These are phyloP conservation scores for Arctopsyche grandis DNA, from an alignment of 1,140 invertebrate genomes.

Conservation along the genomic window DNA sequence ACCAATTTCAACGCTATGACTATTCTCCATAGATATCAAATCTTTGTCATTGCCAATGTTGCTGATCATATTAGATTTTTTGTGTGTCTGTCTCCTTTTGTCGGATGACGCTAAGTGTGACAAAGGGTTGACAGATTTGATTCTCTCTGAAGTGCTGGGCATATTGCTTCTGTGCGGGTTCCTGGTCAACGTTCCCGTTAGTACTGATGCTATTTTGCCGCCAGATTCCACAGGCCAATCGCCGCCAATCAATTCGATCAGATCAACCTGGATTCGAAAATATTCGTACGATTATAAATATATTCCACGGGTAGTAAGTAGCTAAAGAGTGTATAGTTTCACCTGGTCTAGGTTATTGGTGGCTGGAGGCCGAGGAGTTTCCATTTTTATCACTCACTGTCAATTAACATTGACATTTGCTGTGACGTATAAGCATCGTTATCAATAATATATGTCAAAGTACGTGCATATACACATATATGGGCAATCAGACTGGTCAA, in stretches of 20 bases:
- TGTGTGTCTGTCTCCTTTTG: not conserved
- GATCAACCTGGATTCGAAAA: conserved; percentile 1
- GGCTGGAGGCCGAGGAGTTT: no score
- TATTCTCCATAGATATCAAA: conserved; percentile 1
- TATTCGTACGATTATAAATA: not conserved
- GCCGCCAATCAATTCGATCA: conserved; percentile 26
- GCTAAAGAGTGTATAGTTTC: not conserved
- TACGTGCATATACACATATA: no score
- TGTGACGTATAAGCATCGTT: no score
- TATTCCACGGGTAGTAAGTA: not conserved
- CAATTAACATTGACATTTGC: no score
- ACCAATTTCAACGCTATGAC: conserved; percentile 4
- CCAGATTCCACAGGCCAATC: conserved; percentile 31
- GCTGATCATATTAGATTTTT: not conserved
- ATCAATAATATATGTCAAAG: no score
- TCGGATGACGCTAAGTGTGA: conserved; percentile 16
- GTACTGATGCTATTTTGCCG: conserved; percentile 10
- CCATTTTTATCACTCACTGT: no score
- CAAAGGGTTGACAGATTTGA: conserved; percentile 36
- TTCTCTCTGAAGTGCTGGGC: not conserved
- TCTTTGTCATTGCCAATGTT: conserved; percentile 14
- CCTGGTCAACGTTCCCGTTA: not conserved
- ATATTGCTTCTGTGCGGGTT: not conserved
- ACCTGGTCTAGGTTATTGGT: not conserved
- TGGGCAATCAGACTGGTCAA: no score